phyloP scores from a whole-genome alignment of 2,113 vertebrate species.

The Neolamprologus brichardi region DNA sequence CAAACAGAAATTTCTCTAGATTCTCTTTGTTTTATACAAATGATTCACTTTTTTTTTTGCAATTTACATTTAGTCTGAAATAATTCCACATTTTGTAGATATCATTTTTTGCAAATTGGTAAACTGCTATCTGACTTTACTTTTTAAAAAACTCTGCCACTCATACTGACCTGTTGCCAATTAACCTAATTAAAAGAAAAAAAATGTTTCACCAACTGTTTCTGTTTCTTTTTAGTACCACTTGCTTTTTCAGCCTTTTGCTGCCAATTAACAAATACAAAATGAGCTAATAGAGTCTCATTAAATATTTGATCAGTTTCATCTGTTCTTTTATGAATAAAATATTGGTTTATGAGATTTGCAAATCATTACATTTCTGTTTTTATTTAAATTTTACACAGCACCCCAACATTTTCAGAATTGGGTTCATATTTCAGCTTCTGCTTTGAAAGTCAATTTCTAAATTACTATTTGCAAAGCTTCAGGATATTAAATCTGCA shows the following conservation, averaged over 20 bases:
- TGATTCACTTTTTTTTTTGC: neutral
- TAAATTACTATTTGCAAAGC: neutral
- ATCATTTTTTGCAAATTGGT: neutral
- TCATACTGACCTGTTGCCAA: neutral
- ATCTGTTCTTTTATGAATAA: neutral
- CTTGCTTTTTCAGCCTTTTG: neutral
- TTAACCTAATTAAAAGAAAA: neutral
- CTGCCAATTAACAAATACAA: neutral
- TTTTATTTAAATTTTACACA: neutral
- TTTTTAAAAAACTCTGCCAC: neutral
- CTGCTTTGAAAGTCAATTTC: neutral
- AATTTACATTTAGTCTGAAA: neutral
- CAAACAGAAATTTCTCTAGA: neutral
- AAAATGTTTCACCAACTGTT: neutral
- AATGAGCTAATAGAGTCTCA: neutral
- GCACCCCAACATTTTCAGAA: neutral
- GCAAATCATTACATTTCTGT: neutral
- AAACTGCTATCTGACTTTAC: neutral
- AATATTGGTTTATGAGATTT: neutral
- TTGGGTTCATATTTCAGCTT: neutral
- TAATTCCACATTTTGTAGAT: neutral
- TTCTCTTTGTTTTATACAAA: neutral
- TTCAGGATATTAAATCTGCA: neutral
- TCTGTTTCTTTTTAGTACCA: neutral
- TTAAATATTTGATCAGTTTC: neutral